Percentiles rank a stretch among this genome's conserved stretches.
Conservation (phyloP, 1,140 invertebrate genomes). For the Drosophila subpulchrella region DNA sequence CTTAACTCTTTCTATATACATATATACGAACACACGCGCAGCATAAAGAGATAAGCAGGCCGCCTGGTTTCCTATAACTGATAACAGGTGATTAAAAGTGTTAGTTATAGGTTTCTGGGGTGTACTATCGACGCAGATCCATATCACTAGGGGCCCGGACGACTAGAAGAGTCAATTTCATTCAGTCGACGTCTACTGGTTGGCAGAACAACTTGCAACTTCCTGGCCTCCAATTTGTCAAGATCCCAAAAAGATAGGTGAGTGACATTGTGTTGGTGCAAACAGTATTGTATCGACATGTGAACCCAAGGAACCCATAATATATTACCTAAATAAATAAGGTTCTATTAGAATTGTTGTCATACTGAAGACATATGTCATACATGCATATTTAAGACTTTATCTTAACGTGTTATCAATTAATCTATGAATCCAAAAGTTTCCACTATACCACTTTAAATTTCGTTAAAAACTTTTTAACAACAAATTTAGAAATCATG, state of each 20-base stretch:
- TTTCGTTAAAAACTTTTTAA: background rate
- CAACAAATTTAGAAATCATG: background rate
- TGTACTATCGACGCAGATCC: constrained; percentile 25
- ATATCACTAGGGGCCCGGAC: constrained; percentile 20
- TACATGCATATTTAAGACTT: background rate
- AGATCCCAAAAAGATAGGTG: constrained; percentile 9
- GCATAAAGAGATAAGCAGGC: constrained; percentile 19
- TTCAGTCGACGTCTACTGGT: constrained; percentile 48
- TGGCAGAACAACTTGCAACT: constrained; percentile 30
- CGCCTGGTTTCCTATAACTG: constrained; percentile 35
- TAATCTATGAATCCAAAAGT: background rate
- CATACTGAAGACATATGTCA: too few species aligned
- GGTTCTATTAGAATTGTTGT: too few species aligned
- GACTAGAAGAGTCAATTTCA: constrained; percentile 28
- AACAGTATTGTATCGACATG: background rate
- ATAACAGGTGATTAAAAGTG: constrained; percentile 48
- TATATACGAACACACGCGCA: background rate
- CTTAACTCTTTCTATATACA: constrained; percentile 1
- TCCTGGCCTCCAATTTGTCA: constrained; percentile 19
- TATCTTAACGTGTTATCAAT: background rate
- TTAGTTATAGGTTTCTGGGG: constrained; percentile 28
- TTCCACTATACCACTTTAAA: background rate
- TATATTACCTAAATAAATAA: too few species aligned
- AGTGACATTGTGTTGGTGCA: constrained; percentile 5
- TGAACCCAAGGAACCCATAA: too few species aligned